Conservation (phyloP, 2,888 invertebrate genomes). For the Papilio gigon region DNA sequence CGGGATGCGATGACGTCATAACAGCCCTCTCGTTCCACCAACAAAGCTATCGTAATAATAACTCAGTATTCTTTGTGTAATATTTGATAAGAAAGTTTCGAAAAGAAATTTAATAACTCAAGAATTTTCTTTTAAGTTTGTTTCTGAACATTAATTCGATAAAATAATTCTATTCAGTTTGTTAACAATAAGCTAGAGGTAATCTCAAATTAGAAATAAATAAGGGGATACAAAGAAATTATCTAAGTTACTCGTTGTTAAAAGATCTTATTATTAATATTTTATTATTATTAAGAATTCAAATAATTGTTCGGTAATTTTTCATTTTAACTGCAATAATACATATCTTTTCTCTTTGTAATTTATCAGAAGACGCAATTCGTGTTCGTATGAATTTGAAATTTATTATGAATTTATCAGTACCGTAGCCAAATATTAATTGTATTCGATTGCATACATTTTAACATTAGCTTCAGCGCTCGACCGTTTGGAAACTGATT, state of each 20-base stretch:
- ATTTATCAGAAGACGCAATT: too few relatives aligned
- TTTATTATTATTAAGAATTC: too few relatives aligned
- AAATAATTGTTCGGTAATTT: neutral
- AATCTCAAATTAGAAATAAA: neutral
- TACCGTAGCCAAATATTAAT: slow-evolving; percentile 60
- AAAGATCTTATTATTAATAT: too few relatives aligned
- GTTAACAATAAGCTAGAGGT: neutral
- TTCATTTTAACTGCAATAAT: neutral
- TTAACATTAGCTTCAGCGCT: slow-evolving; percentile 59
- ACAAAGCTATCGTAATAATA: slow-evolving; percentile 29
- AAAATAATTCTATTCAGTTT: neutral
- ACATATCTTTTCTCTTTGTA: too few relatives aligned
- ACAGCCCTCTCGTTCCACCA: slow-evolving; percentile 11
- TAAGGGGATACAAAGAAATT: neutral
- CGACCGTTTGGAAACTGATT: slow-evolving; percentile 48
- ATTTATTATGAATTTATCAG: slow-evolving; percentile 45
- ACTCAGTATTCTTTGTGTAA: slow-evolving; percentile 24
- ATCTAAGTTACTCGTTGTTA: neutral
- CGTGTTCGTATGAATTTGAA: slow-evolving; percentile 1
- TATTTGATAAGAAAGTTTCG: slow-evolving; percentile 18
- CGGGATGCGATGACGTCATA: slow-evolving; percentile 29
- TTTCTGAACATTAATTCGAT: neutral
- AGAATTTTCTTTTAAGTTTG: slow-evolving; percentile 14
- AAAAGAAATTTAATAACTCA: slow-evolving; percentile 19
- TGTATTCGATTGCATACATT: slow-evolving; percentile 67